Evolutionary conservation across 1,140 invertebrate genomes (phyloP), one percentile per base, ranked within the genome.

Genomic region (Phenacoccus solenopsis): DNA sequence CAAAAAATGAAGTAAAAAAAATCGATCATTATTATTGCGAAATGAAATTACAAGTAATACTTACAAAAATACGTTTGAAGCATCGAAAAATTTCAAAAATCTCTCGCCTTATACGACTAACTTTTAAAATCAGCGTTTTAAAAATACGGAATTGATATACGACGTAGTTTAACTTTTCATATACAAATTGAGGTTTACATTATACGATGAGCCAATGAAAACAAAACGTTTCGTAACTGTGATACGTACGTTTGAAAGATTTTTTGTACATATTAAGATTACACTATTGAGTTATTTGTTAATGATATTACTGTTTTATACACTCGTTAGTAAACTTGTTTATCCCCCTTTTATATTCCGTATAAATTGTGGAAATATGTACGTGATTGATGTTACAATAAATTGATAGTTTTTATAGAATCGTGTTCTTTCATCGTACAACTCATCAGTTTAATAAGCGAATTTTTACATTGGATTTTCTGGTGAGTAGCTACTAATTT

Each of bases 221-320:
- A 59, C 16, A 24, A 64, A 64, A 64, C 59, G 25, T 64, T 64
- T 64, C 59, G 59, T 64, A 64, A 64, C 59, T 64, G 59, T 64
- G 59, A 64, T 64, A 64, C 59, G 59, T 64, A 64, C 21, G 59
- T 64, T 64, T 64, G 22, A 20, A 25, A 64, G 2, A 38, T 25
- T 64, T 64, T 64, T 64, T 25, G 59, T 64, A 20, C 25, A 64
- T 24, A 25, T 64, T 64, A 7, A 27, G 25, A 64, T 25, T 24
- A 64, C 9, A 9, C 9, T 3, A 64, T 24, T 64, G 10, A 10
- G 59, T 64, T 25, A 22, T 64, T 64, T 64, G 25, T 64, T 24
- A 24, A 64, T 25, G 25, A 64, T 64, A 22, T 64, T 64, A 27
- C 25, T 64, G 59, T 64, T 64, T 64, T 64, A 64, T 64, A 64